Evolutionary conservation across 2,113 vertebrate species (phyloP).

Genomic region (Hyla sarda): DNA sequence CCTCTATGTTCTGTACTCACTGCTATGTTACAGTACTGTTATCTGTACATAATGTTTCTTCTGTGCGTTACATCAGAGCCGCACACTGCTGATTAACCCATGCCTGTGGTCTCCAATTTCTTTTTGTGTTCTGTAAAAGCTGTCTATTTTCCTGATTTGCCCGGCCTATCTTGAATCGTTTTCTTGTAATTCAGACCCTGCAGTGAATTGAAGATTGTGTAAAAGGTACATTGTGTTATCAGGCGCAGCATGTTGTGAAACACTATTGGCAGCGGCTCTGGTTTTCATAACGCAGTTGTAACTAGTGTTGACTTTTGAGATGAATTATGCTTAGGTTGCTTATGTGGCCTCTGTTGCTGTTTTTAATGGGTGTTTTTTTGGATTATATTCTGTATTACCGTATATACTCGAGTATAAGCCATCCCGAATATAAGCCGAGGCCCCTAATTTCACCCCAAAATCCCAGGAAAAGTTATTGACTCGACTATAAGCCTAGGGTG

Average conservation of each 20-base stretch:
- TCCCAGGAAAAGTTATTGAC: too few relatives aligned
- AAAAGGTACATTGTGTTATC: conserved; percentile 46
- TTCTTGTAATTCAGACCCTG: conserved; percentile 57
- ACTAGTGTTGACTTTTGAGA: not conserved
- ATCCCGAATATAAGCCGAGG: too few relatives aligned
- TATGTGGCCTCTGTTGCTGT: not conserved
- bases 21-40: conserved; percentile 66
- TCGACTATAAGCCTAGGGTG: too few relatives aligned
- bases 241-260: not conserved
- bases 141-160: conserved; percentile 50
- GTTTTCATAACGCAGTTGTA: not conserved
- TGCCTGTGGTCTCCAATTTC: conserved; percentile 61
- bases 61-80: conserved; percentile 67
- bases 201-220: conserved; percentile 39
- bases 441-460: too few relatives aligned
- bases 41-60: conserved; percentile 68
- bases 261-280: not conserved
- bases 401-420: too few relatives aligned
- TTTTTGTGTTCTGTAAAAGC: conserved; percentile 65
- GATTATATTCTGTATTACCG: not conserved
- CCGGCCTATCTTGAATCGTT: conserved; percentile 63
- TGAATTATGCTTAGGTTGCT: not conserved
- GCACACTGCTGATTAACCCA: conserved; percentile 64
- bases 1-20: conserved; percentile 69
- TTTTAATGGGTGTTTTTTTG: not conserved